Conservation (phyloP, 2,797 vertebrate genomes). For the Rhincodon typus region DNA sequence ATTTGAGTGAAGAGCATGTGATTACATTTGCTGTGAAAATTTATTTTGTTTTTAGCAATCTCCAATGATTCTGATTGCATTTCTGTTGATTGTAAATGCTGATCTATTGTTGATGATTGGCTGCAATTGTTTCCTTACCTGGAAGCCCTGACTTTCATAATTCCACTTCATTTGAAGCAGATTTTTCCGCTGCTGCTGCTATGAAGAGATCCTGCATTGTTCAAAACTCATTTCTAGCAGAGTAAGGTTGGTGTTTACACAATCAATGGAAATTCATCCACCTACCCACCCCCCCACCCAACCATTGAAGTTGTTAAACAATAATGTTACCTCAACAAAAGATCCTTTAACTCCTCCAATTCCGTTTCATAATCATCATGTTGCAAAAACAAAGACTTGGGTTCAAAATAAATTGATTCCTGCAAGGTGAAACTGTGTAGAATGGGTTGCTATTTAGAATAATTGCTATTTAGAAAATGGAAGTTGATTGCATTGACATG, state of each 20-base stretch:
- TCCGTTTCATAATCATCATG: not conserved
- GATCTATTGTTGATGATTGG: too few species aligned
- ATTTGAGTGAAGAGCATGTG: not conserved
- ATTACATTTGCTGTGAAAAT: not conserved
- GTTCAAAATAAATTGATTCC: not conserved
- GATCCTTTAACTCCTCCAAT: not conserved
- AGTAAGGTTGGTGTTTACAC: too few species aligned
- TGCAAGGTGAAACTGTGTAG: not conserved
- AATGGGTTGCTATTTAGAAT: not conserved
- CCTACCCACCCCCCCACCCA: not conserved
- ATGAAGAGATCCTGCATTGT: not conserved
- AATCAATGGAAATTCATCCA: not conserved
- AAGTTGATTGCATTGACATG: not conserved
- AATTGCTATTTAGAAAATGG: not conserved
- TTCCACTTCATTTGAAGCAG: not conserved
- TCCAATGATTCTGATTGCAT: slow-evolving; percentile 6
- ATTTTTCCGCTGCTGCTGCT: not conserved
- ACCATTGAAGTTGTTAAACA: not conserved
- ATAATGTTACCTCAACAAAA: not conserved
- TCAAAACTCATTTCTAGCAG: not conserved
- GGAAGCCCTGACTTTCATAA: not conserved
- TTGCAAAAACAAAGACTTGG: not conserved
- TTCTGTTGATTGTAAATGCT: too few species aligned
- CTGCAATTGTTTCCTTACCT: not conserved
- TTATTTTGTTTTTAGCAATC: not conserved